Evolutionary conservation across 53 echinoderm and acorn worm species (phyloP), one percentile per base, ranked within the genome.

Genomic region (Henricia sp.): DNA sequence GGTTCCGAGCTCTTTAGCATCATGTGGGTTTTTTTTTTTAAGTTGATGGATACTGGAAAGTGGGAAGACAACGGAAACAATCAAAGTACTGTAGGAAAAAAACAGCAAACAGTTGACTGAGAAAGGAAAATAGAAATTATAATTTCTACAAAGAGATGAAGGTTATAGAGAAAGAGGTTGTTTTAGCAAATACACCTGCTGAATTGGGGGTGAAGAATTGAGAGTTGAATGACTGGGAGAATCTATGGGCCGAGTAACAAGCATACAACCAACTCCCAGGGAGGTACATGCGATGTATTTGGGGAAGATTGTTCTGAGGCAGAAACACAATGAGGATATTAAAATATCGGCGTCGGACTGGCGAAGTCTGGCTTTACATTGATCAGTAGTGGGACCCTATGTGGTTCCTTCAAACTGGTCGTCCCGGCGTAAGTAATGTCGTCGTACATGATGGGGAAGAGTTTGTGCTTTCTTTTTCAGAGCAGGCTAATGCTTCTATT

Each of bases 151-250:
- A 62, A 46, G 48, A 19, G 34, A 62, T 80, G 80, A 80, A 80
- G 80, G 80, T 64, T 50, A 80, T 8, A 52, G 34, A 17, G 17
- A 5, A 19, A 13, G 17, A 14, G 14, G 38, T 26, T 17, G 6
- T 38, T 26, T 42, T 13, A 37, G 39, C 3, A 23, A 25, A 40
- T 23, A 6, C 17, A 24, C 63, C 80, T n/a, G 63, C 64, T 44
- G 63, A 20, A 50, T 27, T 4, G 48, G 39, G 24, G 24, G 14
- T 30, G 13, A 26, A 9, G 29, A 29, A 16, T 19, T 0, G 2
- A 9, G 28, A 48, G 80, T 80, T 80, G 80, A 80, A 80, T 63
- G 80, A 80, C 80, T 63, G 62, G 29, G 80, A 46, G 48, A 42
- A 43, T 44, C 19, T 9, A n/a, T 44, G 2, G 46, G 46, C 11